These are phyloP conservation scores for Beris chalybata DNA, from an alignment of 2,888 invertebrate species.

Conservation along the genomic window DNA sequence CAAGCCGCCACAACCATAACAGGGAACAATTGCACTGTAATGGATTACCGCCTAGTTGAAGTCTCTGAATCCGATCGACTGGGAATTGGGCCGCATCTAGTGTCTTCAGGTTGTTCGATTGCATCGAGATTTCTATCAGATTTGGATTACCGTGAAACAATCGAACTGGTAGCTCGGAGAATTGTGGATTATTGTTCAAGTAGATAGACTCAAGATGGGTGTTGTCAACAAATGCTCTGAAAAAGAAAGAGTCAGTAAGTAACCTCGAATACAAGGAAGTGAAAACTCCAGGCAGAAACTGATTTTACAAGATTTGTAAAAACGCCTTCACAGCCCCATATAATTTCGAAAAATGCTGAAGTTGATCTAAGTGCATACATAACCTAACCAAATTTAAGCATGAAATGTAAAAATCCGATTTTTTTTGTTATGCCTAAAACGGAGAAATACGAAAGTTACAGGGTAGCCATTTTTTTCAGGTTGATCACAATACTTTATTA, in stretches of 20 bases:
- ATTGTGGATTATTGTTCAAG: constrained; percentile 75
- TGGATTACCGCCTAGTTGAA: constrained; percentile 81
- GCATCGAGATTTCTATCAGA: constrained; percentile 73
- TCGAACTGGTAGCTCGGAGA: constrained; percentile 75
- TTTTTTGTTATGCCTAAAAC: too few species aligned
- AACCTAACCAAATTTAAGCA: too few species aligned
- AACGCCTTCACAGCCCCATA: too few species aligned
- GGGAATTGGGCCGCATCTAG: constrained; percentile 82
- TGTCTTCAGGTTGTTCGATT: constrained; percentile 73
- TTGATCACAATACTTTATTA: too few species aligned
- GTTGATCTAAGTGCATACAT: too few species aligned
- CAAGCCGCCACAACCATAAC: constrained; percentile 81
- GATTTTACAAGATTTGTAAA: too few species aligned
- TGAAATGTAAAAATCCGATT: too few species aligned
- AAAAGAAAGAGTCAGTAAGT: constrained; percentile 37
- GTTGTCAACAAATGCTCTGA: constrained; percentile 80
- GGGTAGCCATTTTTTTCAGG: too few species aligned
- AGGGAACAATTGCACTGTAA: constrained; percentile 85
- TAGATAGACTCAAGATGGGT: constrained; percentile 77
- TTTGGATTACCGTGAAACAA: constrained; percentile 83
- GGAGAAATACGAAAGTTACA: too few species aligned
- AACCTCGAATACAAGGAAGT: background rate
- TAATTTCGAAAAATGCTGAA: too few species aligned
- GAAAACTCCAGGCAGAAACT: too few species aligned
- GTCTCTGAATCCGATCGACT: constrained; percentile 72